A percentile compares a stretch with the other conserved stretches of the same genome.
Evolutionary conservation across 2,797 vertebrate genomes (phyloP).

Genomic region (Heterohyrax brucei): DNA sequence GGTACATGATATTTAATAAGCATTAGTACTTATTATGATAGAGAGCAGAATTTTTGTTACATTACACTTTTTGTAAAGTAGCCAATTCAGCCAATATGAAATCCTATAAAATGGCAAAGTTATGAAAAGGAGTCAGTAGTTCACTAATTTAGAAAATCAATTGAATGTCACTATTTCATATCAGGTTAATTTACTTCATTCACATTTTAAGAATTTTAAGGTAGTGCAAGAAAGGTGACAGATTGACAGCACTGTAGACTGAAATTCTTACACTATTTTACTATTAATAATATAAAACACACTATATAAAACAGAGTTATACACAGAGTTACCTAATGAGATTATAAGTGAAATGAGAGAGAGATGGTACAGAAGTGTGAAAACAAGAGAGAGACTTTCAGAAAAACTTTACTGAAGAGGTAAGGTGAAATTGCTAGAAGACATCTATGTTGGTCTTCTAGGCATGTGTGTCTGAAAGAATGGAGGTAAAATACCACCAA

Average conservation of each 20-base stretch:
- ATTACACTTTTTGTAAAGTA: constrained; percentile 83
- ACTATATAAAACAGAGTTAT: constrained; percentile 76
- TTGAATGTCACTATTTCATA: constrained; percentile 82
- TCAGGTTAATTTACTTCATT: constrained; percentile 85
- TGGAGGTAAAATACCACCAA: constrained; percentile 20
- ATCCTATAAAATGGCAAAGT: constrained; percentile 77
- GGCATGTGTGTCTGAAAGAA: background rate
- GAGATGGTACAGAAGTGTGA: constrained; percentile 6
- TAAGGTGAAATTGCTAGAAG: background rate
- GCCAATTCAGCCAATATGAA: constrained; percentile 79
- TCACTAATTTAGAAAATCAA: constrained; percentile 82
- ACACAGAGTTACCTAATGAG: constrained; percentile 37
- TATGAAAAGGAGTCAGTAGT: constrained; percentile 80
- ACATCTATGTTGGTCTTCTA: background rate
- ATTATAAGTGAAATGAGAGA: constrained; percentile 10
- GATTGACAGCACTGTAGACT: constrained; percentile 67
- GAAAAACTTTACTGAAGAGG: constrained; percentile 29
- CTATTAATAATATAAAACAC: constrained; percentile 81
- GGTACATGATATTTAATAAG: constrained; percentile 69
- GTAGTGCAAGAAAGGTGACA: constrained; percentile 70
- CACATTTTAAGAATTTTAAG: constrained; percentile 83
- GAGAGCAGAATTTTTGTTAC: constrained; percentile 79
- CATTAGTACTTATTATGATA: constrained; percentile 72
- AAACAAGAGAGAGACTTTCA: constrained; percentile 51
- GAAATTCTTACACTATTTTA: constrained; percentile 70